These are phyloP conservation scores for Burhinus bistriatus DNA, from an alignment of 2,113 vertebrate genomes.

Conservation along the genomic window DNA sequence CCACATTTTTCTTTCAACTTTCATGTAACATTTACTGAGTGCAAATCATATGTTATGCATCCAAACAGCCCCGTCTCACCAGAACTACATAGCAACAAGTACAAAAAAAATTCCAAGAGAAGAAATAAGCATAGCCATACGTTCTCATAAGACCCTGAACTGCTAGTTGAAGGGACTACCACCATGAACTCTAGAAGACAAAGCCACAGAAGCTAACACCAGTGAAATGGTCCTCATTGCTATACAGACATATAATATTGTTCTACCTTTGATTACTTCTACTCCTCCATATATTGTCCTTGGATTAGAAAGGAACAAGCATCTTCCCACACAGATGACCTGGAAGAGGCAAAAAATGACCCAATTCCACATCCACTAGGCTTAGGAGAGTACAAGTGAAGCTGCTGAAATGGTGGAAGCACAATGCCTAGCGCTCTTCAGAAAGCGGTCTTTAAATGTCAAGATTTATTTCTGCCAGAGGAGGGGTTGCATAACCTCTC, in stretches of 20 bases:
- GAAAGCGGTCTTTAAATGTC: not conserved
- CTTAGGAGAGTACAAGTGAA: not conserved
- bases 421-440: not conserved
- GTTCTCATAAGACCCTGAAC: not conserved
- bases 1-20: not conserved
- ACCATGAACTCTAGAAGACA: not conserved
- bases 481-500: not conserved
- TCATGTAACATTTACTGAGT: not conserved
- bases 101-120: not conserved
- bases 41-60: not conserved
- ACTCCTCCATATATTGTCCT: fast-evolving
- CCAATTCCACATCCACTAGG: not conserved
- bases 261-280: not conserved
- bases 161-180: not conserved
- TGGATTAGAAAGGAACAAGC: not conserved
- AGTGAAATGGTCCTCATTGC: fast-evolving
- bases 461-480: not conserved
- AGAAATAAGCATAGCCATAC: fast-evolving
- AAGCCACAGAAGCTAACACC: not conserved
- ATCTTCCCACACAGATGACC: not conserved
- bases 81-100: not conserved
- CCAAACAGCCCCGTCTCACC: not conserved
- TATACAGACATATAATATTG: fast-evolving
- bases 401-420: not conserved
- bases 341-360: not conserved